These are phyloP conservation scores for Plebejus anna DNA, from an alignment of 2,888 invertebrate genomes.

Conservation along the genomic window DNA sequence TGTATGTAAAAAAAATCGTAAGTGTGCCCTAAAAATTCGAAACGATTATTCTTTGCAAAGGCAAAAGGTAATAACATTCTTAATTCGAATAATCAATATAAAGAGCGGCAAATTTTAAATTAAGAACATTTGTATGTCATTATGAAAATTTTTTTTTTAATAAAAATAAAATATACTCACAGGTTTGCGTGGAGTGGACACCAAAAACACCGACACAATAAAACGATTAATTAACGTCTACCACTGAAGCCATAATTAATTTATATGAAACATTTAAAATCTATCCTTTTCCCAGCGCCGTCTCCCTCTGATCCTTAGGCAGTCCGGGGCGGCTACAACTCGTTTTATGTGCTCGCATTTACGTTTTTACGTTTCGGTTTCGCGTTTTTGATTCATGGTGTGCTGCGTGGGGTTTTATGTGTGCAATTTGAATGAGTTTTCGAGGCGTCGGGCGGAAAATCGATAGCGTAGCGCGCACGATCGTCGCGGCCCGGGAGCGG, in stretches of 20 bases:
- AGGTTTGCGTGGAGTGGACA: background rate
- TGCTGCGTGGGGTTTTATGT: slow-evolving; percentile 32
- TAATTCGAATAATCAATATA: slow-evolving; percentile 25
- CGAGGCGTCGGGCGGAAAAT: slow-evolving; percentile 36
- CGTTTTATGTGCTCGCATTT: slow-evolving; percentile 41
- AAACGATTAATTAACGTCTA: background rate
- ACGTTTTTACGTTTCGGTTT: slow-evolving; percentile 37
- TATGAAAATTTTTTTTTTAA: background rate
- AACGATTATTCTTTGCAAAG: background rate
- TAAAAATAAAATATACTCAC: slow-evolving; percentile 17
- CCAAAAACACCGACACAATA: slow-evolving; percentile 23
- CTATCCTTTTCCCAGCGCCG: slow-evolving; percentile 32
- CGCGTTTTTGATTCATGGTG: slow-evolving; percentile 47
- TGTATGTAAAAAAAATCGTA: background rate
- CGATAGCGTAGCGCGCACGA: slow-evolving; percentile 38
- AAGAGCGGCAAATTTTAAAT: slow-evolving; percentile 22
- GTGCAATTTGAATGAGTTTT: slow-evolving; percentile 37
- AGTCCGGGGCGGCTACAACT: slow-evolving; percentile 42
- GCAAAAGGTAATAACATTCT: slow-evolving; percentile 1
- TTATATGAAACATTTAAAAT: slow-evolving; percentile 20
- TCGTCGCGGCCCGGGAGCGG: slow-evolving; percentile 55
- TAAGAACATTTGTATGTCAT: background rate
- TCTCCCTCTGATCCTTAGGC: slow-evolving; percentile 47
- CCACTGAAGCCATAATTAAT: slow-evolving; percentile 7
- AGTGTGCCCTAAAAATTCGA: background rate